Base-by-base conservation (phyloP, 2,888 invertebrate species). In the Aphidoletes aphidimyza region DNA sequence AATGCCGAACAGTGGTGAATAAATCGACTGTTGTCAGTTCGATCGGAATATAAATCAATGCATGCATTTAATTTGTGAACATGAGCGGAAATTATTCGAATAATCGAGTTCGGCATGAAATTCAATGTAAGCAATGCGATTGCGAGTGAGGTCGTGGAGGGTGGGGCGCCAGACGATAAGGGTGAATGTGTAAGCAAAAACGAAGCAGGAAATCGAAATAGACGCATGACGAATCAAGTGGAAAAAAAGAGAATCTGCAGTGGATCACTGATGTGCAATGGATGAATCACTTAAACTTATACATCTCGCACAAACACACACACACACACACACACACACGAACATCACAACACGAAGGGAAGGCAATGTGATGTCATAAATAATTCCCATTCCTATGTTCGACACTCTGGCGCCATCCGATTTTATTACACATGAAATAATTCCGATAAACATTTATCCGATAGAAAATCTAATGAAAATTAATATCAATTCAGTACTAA, bases 401-500 rank as follows among this genome's bases (percentile, higher is more conserved):
- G 69, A 3, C 69, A 69, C 30, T 0, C 34, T 69, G 69, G 69
- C 69, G 69, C 34, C 69, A 26, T 69, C 14, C 69, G 30, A 69
- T 69, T 69, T 69, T 69, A 69, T 69, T 69, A 69, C 69, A 30
- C 69, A 69, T 69, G 30, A 69, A 69, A 69, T 69, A 9, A n/a
- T 69, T 69, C 17, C 69, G 34, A 69, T 69, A 34, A 69, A 30
- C 69, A 69, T 69, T n/a, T 17, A 69, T 69, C n/a, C 30, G 69
- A 69, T 69, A 69, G n/a, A n/a, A 69, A 69, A 30, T 69, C 69
- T 30, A 69, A 69, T 69, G 69, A 69, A 69, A 69, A 69, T 69
- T 69, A 69, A 69, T 69, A 30, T 69, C 69, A 30, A 69, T 34
- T 69, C 34, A 9, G 54, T 47, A 17, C n/a, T n/a, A n/a, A n/a